phyloP scores from a whole-genome alignment of 1,140 invertebrate species.

The Stegodyphus mimosarum region DNA sequence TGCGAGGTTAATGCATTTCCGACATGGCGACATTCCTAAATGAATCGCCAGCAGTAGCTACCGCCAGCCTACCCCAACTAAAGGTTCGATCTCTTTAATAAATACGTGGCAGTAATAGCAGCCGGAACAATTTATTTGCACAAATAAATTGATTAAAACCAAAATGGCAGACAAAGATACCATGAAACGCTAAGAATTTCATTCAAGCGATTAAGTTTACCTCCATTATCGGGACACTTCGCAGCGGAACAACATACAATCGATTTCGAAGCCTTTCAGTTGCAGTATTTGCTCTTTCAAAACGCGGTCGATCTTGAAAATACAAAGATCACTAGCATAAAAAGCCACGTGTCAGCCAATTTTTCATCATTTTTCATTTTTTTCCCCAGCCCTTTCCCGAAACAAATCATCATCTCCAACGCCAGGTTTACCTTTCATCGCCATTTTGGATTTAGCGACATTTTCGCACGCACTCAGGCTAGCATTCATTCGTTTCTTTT shows the following conservation, averaged over 20 bases:
- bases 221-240: slow-evolving; percentile 9
- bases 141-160: too few species aligned
- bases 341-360: slow-evolving; percentile 40
- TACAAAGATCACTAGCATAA: slow-evolving; percentile 37
- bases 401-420: not conserved
- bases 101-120: too few species aligned
- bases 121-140: too few species aligned
- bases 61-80: too few species aligned
- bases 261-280: slow-evolving; percentile 32
- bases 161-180: too few species aligned
- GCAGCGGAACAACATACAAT: slow-evolving; percentile 24
- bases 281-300: slow-evolving; percentile 18
- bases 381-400: not conserved
- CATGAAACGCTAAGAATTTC: slow-evolving; percentile 30
- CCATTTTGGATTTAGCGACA: slow-evolving; percentile 13
- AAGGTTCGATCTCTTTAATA: too few species aligned
- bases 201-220: slow-evolving; percentile 51
- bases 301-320: slow-evolving; percentile 19
- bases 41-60: too few species aligned
- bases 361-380: slow-evolving; percentile 32
- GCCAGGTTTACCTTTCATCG: slow-evolving; percentile 12
- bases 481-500: not conserved
- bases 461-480: not conserved
- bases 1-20: too few species aligned
- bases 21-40: too few species aligned